Base-by-base conservation (phyloP, 2,113 vertebrate genomes). In the Rissa tridactyla region DNA sequence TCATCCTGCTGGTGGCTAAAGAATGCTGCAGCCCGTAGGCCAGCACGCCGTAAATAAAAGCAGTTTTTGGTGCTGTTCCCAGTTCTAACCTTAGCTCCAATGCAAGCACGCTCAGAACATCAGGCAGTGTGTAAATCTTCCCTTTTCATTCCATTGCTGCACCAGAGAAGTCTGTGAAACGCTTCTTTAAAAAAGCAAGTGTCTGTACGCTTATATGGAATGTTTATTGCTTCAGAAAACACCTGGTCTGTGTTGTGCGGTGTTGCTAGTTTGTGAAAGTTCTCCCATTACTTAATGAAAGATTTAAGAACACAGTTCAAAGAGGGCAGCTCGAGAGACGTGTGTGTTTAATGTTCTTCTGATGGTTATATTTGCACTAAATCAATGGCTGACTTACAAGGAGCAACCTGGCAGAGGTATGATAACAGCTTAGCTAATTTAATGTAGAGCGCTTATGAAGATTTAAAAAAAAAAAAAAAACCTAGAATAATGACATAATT, bases 131-230 rank as follows among this genome's bases (percentile, higher is more conserved):
- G 10, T 36, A 52, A 73, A 86, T 40, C 54, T 42, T 7, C 11
- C 36, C 19, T 73, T 72, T 83, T 68, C 40, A 10, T 69, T 80
- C 62, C 22, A 8, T 4, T 47, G 68, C 34, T 68, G 27, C 49
- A 49, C 21, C 34, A 60, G 58, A 57, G 13, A 76, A 78, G 52
- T 13, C 26, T 42, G 23, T 64, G 21, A 76, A 72, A 46, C 0
- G 1, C 30, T 54, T 29, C 4, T 21, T 73, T 88, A n/a, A 20
- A 34, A 73, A 73, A 66, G 27, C 30, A 47, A 52, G 4, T 47
- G 38, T 26, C 46, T 5, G 3, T 47, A 47, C 1, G 3, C 8
- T 75, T 80, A 2, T 1, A 6, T 7, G 26, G 51, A 40, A 23
- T 11, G 3, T 5, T 23, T 36, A 68, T 2, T 65, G 14, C 40